A percentile compares a stretch with the other conserved stretches of the same genome.
Conservation (phyloP, 1,140 invertebrate species). For the Leptinotarsa undecemlineata region DNA sequence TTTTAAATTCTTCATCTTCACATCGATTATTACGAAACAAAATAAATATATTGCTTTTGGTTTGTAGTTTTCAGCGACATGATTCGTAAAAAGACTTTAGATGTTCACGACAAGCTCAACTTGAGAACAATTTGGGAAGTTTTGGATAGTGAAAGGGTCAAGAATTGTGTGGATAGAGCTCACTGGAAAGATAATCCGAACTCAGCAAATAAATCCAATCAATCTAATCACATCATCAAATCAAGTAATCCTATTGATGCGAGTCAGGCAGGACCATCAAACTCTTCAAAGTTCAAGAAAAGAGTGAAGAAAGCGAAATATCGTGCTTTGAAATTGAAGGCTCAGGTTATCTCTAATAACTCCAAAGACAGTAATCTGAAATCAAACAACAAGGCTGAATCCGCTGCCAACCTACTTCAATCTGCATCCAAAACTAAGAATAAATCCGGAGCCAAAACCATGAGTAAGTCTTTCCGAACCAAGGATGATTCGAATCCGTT, state of each 20-base stretch:
- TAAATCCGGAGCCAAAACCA: not conserved
- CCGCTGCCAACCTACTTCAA: not conserved
- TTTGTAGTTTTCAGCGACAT: not conserved
- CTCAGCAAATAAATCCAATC: not conserved
- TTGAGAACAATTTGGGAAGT: slow-evolving; percentile 10
- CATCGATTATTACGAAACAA: not conserved
- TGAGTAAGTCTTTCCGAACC: not conserved
- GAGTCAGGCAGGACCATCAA: not conserved
- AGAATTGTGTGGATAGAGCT: not conserved
- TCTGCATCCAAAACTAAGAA: not conserved
- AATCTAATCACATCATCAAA: too few relatives aligned
- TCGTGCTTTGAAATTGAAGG: not conserved
- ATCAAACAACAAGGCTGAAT: not conserved
- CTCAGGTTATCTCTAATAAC: not conserved
- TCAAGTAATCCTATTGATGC: too few relatives aligned
- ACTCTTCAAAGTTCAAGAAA: not conserved
- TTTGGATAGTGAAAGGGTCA: not conserved
- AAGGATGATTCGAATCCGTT: not conserved
- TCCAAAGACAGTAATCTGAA: not conserved
- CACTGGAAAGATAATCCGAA: not conserved
- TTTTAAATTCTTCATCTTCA: not conserved
- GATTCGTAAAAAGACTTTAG: too few relatives aligned
- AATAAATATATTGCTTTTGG: not conserved
- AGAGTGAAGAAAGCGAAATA: not conserved
- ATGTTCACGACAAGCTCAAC: not conserved